These are phyloP conservation scores for Melanotaenia trifasciata DNA, from an alignment of 2,797 vertebrate species.

Conservation along the genomic window DNA sequence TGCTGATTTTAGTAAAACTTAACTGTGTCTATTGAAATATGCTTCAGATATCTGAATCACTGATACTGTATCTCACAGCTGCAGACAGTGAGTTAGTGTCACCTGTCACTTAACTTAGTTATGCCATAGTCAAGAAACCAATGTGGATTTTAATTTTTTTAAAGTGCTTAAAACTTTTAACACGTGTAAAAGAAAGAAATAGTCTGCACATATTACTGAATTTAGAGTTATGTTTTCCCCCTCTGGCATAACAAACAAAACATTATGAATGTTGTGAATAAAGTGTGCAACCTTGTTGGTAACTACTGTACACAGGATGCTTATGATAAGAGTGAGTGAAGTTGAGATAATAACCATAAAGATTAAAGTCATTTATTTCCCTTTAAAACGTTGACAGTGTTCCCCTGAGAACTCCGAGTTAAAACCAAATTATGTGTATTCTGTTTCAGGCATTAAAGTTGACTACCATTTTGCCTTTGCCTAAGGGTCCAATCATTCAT, in stretches of 20 bases:
- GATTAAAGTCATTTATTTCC: slow-evolving; percentile 9
- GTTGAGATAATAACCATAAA: slow-evolving; percentile 7
- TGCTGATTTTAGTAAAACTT: too few relatives aligned
- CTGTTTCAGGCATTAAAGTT: slow-evolving; percentile 22
- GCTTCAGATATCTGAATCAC: not conserved
- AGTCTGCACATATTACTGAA: not conserved
- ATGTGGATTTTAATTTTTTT: not conserved
- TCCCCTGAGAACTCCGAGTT: slow-evolving; percentile 2
- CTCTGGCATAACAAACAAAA: not conserved
- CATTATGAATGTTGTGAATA: not conserved
- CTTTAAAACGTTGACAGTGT: slow-evolving; percentile 16
- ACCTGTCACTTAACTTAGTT: not conserved
- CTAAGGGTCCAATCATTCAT: slow-evolving; percentile 8
- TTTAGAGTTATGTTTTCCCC: too few relatives aligned
- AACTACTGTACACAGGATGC: not conserved
- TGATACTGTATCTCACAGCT: too few relatives aligned
- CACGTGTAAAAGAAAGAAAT: not conserved
- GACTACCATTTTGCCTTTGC: not conserved
- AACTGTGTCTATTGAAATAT: not conserved
- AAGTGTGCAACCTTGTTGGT: not conserved
- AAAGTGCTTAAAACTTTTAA: not conserved
- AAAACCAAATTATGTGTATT: slow-evolving; percentile 23
- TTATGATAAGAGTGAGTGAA: not conserved
- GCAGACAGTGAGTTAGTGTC: too few relatives aligned
- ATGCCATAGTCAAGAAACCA: not conserved